phyloP scores from a whole-genome alignment of 2,888 invertebrate genomes.

The Alviniconcha strummeri region DNA sequence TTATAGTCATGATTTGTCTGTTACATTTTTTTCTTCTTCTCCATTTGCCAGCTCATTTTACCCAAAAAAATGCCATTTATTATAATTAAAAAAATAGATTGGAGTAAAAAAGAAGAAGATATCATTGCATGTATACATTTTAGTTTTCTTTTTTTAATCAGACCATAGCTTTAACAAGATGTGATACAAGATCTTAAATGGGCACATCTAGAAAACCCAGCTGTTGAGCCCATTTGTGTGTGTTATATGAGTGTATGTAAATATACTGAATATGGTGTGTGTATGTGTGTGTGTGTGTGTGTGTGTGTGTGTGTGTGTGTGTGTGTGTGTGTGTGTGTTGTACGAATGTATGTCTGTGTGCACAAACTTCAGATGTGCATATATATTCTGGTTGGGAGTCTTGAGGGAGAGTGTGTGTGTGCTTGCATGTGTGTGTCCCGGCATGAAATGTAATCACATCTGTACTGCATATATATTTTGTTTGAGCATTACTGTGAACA shows the following conservation, averaged over 20 bases:
- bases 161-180: background rate
- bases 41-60: no score
- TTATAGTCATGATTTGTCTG: no score
- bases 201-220: no score
- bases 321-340: background rate
- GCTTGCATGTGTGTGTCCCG: background rate
- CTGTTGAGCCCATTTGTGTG: background rate
- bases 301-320: background rate
- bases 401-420: background rate
- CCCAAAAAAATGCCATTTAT: no score
- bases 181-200: background rate
- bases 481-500: background rate
- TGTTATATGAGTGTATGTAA: background rate
- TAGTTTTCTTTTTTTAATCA: background rate
- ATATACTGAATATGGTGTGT: background rate
- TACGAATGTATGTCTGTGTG: background rate
- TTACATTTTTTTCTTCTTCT: no score
- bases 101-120: no score
- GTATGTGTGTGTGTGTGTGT: slow-evolving; percentile 6
- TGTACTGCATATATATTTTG: background rate
- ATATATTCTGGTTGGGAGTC: background rate
- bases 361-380: background rate
- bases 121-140: background rate
- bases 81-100: no score
- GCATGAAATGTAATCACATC: background rate